A percentile compares a stretch with the other conserved stretches of the same genome.
phyloP scores from a whole-genome alignment of 2,797 vertebrate genomes.

The Botia kubotai region DNA sequence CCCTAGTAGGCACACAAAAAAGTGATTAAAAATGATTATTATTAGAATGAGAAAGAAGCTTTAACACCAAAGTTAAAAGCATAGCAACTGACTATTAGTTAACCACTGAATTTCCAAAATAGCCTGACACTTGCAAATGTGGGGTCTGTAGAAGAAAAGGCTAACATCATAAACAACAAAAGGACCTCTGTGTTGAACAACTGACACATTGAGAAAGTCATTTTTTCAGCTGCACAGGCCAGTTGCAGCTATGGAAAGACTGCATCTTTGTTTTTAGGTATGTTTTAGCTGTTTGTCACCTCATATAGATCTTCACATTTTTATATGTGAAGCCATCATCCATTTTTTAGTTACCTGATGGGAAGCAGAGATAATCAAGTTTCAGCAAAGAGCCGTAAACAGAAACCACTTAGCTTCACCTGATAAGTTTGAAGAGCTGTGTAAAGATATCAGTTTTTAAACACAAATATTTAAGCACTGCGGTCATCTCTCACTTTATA shows the following conservation, averaged over 20 bases:
- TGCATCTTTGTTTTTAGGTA: slow-evolving; percentile 46
- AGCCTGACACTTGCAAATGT: slow-evolving; percentile 55
- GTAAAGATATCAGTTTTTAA: not conserved
- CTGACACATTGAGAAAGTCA: slow-evolving; percentile 53
- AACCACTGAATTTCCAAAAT: not conserved
- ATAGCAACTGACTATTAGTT: too few species aligned
- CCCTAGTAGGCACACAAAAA: too few species aligned
- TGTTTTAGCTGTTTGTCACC: slow-evolving; percentile 44
- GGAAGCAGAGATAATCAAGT: slow-evolving; percentile 8
- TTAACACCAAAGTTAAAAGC: too few species aligned
- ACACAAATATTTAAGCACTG: not conserved
- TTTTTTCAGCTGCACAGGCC: slow-evolving; percentile 58
- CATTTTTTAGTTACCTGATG: not conserved
- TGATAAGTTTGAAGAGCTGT: not conserved
- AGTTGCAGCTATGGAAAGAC: slow-evolving; percentile 63
- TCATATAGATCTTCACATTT: slow-evolving; percentile 30
- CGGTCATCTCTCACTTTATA: not conserved
- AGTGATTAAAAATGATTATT: too few species aligned
- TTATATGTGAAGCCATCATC: slow-evolving; percentile 41
- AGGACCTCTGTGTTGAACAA: slow-evolving; percentile 66
- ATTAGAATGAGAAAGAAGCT: too few species aligned
- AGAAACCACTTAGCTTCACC: not conserved
- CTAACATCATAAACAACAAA: slow-evolving; percentile 74
- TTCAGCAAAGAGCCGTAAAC: not conserved
- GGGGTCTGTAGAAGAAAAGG: slow-evolving; percentile 57